phyloP scores from a whole-genome alignment of 2,888 invertebrate species.

The Ischnura elegans region DNA sequence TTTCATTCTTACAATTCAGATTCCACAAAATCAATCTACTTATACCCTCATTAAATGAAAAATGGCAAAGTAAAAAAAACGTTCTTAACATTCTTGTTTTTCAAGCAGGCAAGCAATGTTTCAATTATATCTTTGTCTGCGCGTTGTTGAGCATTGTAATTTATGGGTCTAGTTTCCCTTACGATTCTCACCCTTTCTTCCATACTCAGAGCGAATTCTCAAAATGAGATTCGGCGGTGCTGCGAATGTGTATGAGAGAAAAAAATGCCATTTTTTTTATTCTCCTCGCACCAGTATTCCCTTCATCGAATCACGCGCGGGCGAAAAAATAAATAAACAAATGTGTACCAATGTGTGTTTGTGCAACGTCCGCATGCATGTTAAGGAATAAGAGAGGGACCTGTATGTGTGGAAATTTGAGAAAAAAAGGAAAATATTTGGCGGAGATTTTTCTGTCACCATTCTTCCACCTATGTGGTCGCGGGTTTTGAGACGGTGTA shows the following conservation, averaged over 20 bases:
- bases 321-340: not conserved
- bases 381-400: not conserved
- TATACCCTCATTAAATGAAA: not conserved
- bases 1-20: not conserved
- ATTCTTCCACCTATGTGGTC: not conserved
- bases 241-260: not conserved
- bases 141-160: not conserved
- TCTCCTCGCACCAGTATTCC: not conserved
- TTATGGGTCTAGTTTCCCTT: conserved; percentile 17
- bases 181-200: not conserved
- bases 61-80: not conserved
- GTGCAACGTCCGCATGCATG: not conserved
- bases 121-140: not conserved
- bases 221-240: not conserved
- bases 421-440: not conserved
- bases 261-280: not conserved
- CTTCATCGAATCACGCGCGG: not conserved
- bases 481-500: not conserved
- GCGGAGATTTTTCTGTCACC: not conserved
- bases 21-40: not conserved
- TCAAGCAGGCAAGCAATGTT: not conserved
- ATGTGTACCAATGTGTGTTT: not conserved
- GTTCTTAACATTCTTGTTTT: not conserved
- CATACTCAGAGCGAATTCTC: not conserved
- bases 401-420: not conserved